Conservation (phyloP, 2,797 vertebrate species). For the Benthosema pterotum region DNA sequence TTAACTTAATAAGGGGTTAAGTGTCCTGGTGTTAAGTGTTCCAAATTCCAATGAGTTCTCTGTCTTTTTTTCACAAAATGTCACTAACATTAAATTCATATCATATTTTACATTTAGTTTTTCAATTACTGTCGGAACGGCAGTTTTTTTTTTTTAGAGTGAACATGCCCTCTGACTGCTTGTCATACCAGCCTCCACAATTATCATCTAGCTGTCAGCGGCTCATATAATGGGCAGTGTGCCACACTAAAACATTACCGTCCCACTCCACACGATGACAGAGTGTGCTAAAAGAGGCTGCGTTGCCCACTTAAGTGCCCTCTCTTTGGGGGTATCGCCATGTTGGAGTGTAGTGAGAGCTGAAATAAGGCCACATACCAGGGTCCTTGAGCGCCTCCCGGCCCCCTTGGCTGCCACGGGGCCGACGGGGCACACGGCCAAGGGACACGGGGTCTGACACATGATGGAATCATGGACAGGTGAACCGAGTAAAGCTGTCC, state of each 20-base stretch:
- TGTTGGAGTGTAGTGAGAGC: conserved; percentile 29
- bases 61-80: too few relatives aligned
- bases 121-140: too few relatives aligned
- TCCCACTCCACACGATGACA: conserved; percentile 66
- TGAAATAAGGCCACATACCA: conserved; percentile 40
- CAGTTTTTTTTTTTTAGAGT: too few relatives aligned
- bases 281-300: conserved; percentile 68
- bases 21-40: too few relatives aligned
- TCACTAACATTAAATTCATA: too few relatives aligned
- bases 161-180: conserved; percentile 22
- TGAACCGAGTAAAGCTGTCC: conserved; percentile 50
- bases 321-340: conserved; percentile 66
- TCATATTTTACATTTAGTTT: too few relatives aligned
- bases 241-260: conserved; percentile 49
- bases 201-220: conserved; percentile 48
- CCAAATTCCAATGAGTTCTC: too few relatives aligned
- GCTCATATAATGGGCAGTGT: conserved; percentile 56
- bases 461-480: conserved; percentile 64
- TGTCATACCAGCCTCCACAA: conserved; percentile 48
- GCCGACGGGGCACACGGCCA: conserved; percentile 51
- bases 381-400: conserved; percentile 12
- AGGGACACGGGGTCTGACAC: conserved; percentile 49
- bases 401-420: conserved; percentile 25
- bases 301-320: conserved; percentile 50
- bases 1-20: too few relatives aligned